Evolutionary conservation across 2,113 vertebrate genomes (phyloP), one percentile per base, ranked within the genome.

Genomic region (Narcine bancroftii): DNA sequence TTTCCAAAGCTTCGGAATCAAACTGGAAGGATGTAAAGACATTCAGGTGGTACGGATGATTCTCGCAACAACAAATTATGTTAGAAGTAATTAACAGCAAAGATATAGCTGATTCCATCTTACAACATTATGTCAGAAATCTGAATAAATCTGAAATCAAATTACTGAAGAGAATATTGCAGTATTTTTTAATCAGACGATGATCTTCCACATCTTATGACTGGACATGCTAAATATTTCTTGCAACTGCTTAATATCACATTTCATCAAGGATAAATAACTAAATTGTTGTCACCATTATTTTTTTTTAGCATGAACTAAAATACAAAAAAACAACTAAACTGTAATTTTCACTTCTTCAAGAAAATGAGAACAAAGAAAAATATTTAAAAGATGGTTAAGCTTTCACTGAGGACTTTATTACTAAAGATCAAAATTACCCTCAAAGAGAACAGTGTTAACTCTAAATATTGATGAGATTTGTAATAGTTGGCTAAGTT

Each of bases 61-160:
- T 69, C 21, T 26, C 36, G 69, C 65, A 91, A 91, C 47, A 91
- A 91, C 39, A 65, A 65, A 91, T 91, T 91, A 69, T 91, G 89
- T 91, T 65, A 91, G 65, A 26, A 91, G 89, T 91, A 39, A 69
- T n/a, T n/a, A n/a, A n/a, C n/a, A n/a, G n/a, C n/a, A n/a, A n/a
- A n/a, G n/a, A n/a, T n/a, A n/a, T n/a, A n/a, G n/a, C n/a, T n/a
- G n/a, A n/a, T n/a, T n/a, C n/a, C n/a, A n/a, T n/a, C n/a, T n/a
- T n/a, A n/a, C n/a, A n/a, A n/a, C n/a, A n/a, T n/a, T n/a, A n/a
- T n/a, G n/a, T n/a, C n/a, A n/a, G n/a, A n/a, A n/a, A n/a, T n/a
- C n/a, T n/a, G n/a, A n/a, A n/a, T n/a, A n/a, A n/a, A n/a, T n/a
- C n/a, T n/a, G n/a, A n/a, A n/a, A n/a, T 91, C 89, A 91, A 69